Evolutionary conservation across 2,888 invertebrate species (phyloP).

Genomic region (Acleris holmiana): DNA sequence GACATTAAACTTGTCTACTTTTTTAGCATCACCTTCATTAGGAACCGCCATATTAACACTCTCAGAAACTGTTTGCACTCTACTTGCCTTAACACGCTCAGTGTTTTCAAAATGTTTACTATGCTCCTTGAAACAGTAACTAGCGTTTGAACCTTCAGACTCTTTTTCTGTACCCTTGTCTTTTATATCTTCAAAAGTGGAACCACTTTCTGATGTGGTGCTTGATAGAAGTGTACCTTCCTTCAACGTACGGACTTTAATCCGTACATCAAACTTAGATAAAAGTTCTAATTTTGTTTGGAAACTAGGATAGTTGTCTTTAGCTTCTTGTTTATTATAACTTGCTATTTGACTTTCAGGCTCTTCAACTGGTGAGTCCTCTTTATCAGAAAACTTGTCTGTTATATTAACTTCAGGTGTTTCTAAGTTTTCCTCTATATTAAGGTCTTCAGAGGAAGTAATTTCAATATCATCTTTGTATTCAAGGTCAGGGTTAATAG

Average conservation of each 20-base stretch:
- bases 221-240: conserved; percentile 67
- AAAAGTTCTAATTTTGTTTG: conserved; percentile 77
- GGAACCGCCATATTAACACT: conserved; percentile 79
- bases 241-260: conserved; percentile 78
- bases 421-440: conserved; percentile 48
- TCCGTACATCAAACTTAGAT: conserved; percentile 82
- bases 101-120: conserved; percentile 60
- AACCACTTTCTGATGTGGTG: conserved; percentile 72
- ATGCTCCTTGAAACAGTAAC: conserved; percentile 59
- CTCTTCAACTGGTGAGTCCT: conserved; percentile 54
- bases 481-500: conserved; percentile 33
- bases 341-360: conserved; percentile 54
- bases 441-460: conserved; percentile 54
- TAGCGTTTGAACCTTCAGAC: conserved; percentile 46
- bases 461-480: conserved; percentile 47
- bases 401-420: conserved; percentile 17
- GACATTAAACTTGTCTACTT: conserved; percentile 77
- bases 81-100: conserved; percentile 56
- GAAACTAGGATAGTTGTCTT: conserved; percentile 57
- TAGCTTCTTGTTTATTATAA: conserved; percentile 50
- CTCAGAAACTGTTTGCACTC: conserved; percentile 64
- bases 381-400: conserved; percentile 39
- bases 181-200: conserved; percentile 54
- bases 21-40: conserved; percentile 72
- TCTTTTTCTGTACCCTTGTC: conserved; percentile 47